A percentile compares a stretch with the other conserved stretches of the same genome.
These are phyloP conservation scores for Stylophora pistillata DNA, from an alignment of 64 coral and sea anemone species.

Conservation along the genomic window DNA sequence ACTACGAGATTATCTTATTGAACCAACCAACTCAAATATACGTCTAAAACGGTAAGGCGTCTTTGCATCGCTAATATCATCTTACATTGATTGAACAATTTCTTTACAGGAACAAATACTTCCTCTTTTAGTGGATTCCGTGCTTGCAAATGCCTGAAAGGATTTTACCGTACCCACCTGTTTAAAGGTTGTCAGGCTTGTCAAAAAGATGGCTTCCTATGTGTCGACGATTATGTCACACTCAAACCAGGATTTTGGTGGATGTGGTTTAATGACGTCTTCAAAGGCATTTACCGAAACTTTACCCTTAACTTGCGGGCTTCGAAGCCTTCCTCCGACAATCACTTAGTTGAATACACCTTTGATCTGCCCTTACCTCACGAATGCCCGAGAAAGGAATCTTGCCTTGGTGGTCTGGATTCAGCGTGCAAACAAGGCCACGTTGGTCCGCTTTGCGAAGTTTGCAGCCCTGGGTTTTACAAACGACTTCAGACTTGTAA, in stretches of 20 bases:
- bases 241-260: conserved; percentile 49
- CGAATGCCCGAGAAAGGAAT: conserved; percentile 32
- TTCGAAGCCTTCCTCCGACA: background rate
- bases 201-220: background rate
- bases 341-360: background rate
- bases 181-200: conserved; percentile 46
- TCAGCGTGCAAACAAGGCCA: conserved; percentile 11
- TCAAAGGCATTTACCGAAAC: conserved; percentile 5
- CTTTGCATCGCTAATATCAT: background rate
- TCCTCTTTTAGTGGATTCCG: conserved; percentile 28
- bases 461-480: conserved; percentile 6
- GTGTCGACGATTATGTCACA: conserved; percentile 44
- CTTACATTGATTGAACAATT: background rate
- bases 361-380: background rate
- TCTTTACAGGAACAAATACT: conserved; percentile 50
- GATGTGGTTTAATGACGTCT: conserved; percentile 18
- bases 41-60: background rate
- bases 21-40: no score
- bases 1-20: no score
- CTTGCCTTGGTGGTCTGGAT: conserved; percentile 31
- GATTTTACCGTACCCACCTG: conserved; percentile 51
- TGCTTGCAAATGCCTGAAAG: conserved; percentile 47
- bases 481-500: conserved; percentile 5
- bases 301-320: conserved; percentile 21
- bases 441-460: conserved; percentile 1